These are phyloP conservation scores for Lasioglossum albipes DNA, from an alignment of 1,140 invertebrate species.

Conservation along the genomic window DNA sequence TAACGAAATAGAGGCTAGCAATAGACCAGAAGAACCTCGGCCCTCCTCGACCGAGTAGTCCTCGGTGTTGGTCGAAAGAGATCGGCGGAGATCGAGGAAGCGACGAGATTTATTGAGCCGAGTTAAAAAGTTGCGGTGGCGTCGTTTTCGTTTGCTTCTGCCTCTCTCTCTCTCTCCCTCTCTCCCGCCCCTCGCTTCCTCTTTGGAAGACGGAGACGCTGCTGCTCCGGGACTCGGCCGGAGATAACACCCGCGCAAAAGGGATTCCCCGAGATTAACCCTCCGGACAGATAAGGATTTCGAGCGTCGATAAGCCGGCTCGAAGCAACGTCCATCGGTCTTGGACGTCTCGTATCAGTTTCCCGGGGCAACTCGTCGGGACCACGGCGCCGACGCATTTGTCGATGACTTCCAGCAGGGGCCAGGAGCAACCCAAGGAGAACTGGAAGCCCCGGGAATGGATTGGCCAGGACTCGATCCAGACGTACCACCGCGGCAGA, in stretches of 20 bases:
- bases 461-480: background rate
- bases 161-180: no score
- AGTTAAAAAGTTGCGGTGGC: conserved; percentile 64
- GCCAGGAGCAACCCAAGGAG: background rate
- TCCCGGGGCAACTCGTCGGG: conserved; percentile 7
- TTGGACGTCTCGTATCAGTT: conserved; percentile 58
- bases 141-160: conserved; percentile 30
- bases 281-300: conserved; percentile 68
- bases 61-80: background rate
- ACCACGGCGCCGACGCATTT: conserved; percentile 26
- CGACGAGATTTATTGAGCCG: conserved; percentile 62
- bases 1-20: background rate
- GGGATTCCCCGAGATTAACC: conserved; percentile 71
- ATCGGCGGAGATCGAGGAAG: conserved; percentile 28
- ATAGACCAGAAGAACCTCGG: no score
- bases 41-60: background rate
- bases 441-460: background rate
- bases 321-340: conserved; percentile 50
- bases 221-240: conserved; percentile 27
- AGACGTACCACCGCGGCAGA: no score
- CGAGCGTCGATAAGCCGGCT: conserved; percentile 58
- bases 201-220: conserved; percentile 19
- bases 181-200: background rate
- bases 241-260: conserved; percentile 68
- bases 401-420: conserved; percentile 15